Conservation (phyloP, 1,140 invertebrate species). For the Lepidurus arcticus region DNA sequence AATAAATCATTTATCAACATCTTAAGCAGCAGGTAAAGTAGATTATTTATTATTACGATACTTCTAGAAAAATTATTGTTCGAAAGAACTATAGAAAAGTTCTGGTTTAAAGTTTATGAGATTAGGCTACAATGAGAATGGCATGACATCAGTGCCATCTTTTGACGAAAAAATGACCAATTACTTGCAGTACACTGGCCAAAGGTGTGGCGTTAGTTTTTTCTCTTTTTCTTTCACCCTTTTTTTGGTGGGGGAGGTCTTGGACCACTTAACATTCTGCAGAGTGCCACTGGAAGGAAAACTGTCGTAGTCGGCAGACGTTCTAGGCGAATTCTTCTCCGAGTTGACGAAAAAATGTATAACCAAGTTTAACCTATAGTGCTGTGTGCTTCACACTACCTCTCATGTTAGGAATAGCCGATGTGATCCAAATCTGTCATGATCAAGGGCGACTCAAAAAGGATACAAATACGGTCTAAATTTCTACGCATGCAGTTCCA, state of each 20-base stretch:
- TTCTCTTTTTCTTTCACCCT: not conserved
- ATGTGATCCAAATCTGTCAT: not conserved
- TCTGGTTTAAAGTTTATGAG: no score
- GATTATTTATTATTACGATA: no score
- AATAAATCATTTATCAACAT: no score
- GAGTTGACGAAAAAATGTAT: no score
- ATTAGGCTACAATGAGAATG: no score
- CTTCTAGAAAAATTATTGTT: no score
- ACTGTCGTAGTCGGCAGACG: not conserved
- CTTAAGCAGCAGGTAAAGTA: no score
- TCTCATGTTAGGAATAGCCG: not conserved
- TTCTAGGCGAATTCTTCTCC: not conserved
- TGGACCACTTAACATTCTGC: not conserved
- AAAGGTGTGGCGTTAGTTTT: not conserved
- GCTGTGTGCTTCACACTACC: no score
- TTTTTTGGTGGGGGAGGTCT: not conserved
- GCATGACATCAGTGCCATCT: no score
- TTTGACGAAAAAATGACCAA: no score
- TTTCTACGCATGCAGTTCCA: not conserved
- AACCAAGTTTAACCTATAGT: no score
- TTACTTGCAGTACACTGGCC: not conserved
- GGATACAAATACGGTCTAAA: not conserved
- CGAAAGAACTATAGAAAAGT: no score
- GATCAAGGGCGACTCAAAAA: not conserved
- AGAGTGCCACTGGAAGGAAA: not conserved